Percentiles rank a stretch among this genome's conserved stretches.
Conservation (phyloP, 2,888 invertebrate species). For the Chydorus sphaericus region DNA sequence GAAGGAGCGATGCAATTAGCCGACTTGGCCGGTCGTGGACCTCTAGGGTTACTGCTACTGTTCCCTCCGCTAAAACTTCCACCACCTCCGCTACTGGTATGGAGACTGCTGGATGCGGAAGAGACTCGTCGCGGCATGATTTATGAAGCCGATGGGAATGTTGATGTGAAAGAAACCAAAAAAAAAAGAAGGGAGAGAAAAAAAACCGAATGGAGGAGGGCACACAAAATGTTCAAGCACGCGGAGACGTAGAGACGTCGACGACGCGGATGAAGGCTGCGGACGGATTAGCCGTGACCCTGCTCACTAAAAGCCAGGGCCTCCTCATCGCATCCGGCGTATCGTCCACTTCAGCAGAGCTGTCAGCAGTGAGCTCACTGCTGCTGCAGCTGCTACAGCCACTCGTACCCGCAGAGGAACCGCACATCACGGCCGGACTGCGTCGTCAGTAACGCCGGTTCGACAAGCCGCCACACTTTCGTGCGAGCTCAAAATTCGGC, state of each 20-base stretch:
- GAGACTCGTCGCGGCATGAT: slow-evolving; percentile 12
- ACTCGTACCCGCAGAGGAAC: slow-evolving; percentile 12
- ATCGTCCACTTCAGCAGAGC: slow-evolving; percentile 15
- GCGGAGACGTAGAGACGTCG: not conserved
- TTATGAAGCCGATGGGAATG: not conserved
- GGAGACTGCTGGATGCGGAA: slow-evolving; percentile 1
- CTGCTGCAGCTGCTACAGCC: no score
- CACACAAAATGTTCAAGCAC: not conserved
- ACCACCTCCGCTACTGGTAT: not conserved
- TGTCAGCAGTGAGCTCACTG: slow-evolving; percentile 10
- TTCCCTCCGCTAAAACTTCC: not conserved
- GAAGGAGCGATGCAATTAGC: slow-evolving; percentile 40
- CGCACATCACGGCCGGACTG: slow-evolving; percentile 14
- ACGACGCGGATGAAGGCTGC: no score
- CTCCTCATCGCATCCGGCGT: slow-evolving; percentile 14
- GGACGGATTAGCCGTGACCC: not conserved
- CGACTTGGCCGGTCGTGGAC: slow-evolving; percentile 62
- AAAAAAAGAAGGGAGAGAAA: not conserved
- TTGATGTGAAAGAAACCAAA: not conserved
- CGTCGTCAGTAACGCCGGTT: not conserved
- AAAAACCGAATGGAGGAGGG: not conserved
- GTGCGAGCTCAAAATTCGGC: not conserved
- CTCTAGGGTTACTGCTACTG: slow-evolving; percentile 2
- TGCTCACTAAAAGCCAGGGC: slow-evolving; percentile 10
- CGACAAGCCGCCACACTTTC: not conserved